These are phyloP conservation scores for Hexactinellida sp. DNA, from an alignment of 37 sponge, comb jelly and placozoan species.

Conservation along the genomic window DNA sequence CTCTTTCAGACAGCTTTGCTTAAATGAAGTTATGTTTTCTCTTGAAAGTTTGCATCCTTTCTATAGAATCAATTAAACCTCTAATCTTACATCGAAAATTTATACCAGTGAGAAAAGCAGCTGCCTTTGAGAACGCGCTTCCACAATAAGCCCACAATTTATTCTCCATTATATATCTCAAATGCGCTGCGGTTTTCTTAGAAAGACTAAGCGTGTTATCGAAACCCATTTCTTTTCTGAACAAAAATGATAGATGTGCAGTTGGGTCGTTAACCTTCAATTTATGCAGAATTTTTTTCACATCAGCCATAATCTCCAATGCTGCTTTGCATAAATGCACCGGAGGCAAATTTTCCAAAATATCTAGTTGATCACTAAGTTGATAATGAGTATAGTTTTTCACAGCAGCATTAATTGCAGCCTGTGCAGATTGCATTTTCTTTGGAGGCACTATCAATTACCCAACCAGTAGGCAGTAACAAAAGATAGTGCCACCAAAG, in stretches of 20 bases:
- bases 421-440: too few species aligned
- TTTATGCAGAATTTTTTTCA: not conserved
- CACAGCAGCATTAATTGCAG: not conserved
- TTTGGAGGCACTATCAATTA: too few species aligned
- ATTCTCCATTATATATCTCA: not conserved
- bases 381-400: not conserved
- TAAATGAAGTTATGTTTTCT: not conserved
- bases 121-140: not conserved
- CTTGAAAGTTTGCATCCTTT: not conserved
- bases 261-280: not conserved
- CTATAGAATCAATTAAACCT: not conserved
- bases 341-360: constrained; percentile 4
- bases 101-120: not conserved
- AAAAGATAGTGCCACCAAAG: too few species aligned
- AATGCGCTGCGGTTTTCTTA: not conserved
- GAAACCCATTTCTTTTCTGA: not conserved
- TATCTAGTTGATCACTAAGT: not conserved
- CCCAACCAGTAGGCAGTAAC: too few species aligned
- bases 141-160: not conserved
- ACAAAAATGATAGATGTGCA: not conserved
- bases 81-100: not conserved
- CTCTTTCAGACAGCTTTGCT: not conserved
- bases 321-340: not conserved
- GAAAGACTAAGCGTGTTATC: not conserved
- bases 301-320: not conserved